phyloP scores from a whole-genome alignment of 2,113 vertebrate genomes.

The Rhabdomys dilectus region DNA sequence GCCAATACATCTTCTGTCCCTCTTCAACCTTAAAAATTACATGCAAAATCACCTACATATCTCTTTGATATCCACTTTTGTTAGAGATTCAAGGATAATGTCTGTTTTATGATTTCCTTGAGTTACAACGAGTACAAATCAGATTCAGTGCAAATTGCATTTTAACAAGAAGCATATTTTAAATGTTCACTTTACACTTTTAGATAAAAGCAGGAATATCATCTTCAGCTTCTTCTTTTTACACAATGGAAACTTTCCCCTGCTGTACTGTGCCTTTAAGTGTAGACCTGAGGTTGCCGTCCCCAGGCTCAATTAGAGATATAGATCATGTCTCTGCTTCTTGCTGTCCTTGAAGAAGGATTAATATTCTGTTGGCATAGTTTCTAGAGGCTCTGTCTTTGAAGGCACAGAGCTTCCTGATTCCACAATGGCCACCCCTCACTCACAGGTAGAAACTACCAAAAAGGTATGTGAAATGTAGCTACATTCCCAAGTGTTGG shows the following conservation, averaged over 20 bases:
- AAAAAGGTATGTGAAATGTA: background rate
- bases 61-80: background rate
- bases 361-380: too few relatives aligned
- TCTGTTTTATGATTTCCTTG: constrained; percentile 23
- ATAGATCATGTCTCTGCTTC: background rate
- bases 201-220: background rate
- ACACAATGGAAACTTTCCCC: background rate
- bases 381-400: background rate
- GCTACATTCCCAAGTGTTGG: background rate
- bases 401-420: background rate
- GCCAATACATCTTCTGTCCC: background rate
- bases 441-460: background rate
- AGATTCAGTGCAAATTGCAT: background rate
- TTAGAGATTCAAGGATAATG: background rate
- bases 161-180: background rate
- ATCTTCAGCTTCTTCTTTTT: background rate
- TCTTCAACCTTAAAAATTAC: background rate
- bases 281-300: background rate
- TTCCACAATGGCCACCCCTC: background rate
- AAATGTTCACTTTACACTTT: background rate
- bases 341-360: background rate
- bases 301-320: too few relatives aligned
- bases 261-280: background rate
- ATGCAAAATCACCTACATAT: background rate
- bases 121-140: constrained; percentile 17